phyloP scores from a whole-genome alignment of 2,888 invertebrate species.

The Helobdella robusta region DNA sequence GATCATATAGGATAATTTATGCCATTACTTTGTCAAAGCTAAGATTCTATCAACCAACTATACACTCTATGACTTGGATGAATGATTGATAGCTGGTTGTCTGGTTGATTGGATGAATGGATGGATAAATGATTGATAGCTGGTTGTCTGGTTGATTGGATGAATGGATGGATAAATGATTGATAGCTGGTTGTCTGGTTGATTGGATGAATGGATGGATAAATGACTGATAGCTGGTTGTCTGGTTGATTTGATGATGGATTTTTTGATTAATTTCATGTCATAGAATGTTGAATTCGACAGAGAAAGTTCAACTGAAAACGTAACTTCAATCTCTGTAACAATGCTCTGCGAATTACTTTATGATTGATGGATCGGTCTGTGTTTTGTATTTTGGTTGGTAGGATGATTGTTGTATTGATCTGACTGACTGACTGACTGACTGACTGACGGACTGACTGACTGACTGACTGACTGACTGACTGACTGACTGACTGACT shows the following conservation, averaged over 20 bases:
- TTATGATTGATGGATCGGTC: not conserved
- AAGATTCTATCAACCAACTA: too few relatives aligned
- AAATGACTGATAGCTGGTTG: not conserved
- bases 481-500: not conserved
- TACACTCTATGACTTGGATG: too few relatives aligned
- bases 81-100: not conserved
- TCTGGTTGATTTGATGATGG: not conserved
- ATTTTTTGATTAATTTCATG: not conserved
- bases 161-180: constrained; percentile 3
- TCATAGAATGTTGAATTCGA: too few relatives aligned
- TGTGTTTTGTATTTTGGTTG: not conserved
- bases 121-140: not conserved
- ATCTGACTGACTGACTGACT: not conserved
- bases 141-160: not conserved
- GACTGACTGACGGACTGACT: not conserved
- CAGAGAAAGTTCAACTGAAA: too few relatives aligned
- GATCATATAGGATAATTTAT: too few relatives aligned
- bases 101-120: not conserved
- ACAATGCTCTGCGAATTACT: too few relatives aligned
- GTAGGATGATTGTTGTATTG: not conserved
- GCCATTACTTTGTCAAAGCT: too few relatives aligned
- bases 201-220: constrained; percentile 1
- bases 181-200: not conserved
- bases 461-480: not conserved
- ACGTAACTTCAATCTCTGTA: too few relatives aligned